phyloP scores from a whole-genome alignment of 2,113 vertebrate genomes.

The Mohoua ochrocephala region DNA sequence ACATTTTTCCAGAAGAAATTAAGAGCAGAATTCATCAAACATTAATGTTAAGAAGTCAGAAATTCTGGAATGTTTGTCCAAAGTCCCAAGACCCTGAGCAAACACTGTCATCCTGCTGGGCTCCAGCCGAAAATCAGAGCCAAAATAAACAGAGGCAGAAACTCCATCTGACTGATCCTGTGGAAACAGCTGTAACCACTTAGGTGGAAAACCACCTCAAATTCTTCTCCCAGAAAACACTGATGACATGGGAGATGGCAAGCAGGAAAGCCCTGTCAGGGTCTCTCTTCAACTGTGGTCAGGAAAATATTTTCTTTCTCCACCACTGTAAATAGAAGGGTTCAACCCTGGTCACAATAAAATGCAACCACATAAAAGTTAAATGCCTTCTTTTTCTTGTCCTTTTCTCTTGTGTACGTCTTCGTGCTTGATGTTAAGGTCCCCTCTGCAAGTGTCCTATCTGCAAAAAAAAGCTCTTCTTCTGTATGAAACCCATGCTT shows the following conservation, averaged over 20 bases:
- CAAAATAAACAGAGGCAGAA: conserved; percentile 87
- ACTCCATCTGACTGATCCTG: conserved; percentile 86
- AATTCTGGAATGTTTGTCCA: conserved; percentile 84
- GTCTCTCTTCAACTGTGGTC: conserved; percentile 75
- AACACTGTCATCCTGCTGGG: conserved; percentile 75
- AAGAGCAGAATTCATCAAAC: conserved; percentile 79
- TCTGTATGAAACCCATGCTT: not conserved
- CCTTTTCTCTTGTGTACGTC: not conserved
- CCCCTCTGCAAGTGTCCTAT: not conserved
- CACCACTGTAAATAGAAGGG: conserved; percentile 72
- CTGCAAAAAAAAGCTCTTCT: not conserved
- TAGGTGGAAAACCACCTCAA: conserved; percentile 82
- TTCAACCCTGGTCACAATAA: conserved; percentile 52
- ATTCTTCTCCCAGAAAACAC: conserved; percentile 83
- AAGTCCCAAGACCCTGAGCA: conserved; percentile 79
- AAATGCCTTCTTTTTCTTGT: not conserved
- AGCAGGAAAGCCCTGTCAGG: conserved; percentile 74
- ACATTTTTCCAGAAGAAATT: conserved; percentile 79
- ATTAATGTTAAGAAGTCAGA: conserved; percentile 80
- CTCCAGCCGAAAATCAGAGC: conserved; percentile 76
- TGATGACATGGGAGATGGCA: conserved; percentile 79
- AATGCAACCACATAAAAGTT: not conserved
- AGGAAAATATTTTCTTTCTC: conserved; percentile 75
- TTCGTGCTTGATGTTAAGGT: not conserved
- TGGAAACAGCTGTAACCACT: conserved; percentile 93